These are phyloP conservation scores for Tenualosa ilisha DNA, from an alignment of 2,797 vertebrate species.

Conservation along the genomic window DNA sequence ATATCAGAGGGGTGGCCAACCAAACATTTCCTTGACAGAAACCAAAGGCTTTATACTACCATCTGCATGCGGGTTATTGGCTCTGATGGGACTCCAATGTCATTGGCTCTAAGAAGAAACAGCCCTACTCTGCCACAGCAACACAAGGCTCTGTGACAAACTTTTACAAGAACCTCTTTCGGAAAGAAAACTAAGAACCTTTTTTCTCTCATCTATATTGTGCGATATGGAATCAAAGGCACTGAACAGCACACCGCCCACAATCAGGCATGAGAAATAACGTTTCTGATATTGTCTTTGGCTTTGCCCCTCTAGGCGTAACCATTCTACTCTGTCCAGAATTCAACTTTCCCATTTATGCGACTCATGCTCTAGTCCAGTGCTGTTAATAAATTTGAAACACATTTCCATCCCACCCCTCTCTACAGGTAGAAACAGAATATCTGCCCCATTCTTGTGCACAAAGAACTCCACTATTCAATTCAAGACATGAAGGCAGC, in stretches of 20 bases:
- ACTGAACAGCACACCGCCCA: neutral
- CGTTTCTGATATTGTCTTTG: constrained; percentile 23
- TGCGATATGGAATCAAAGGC: constrained; percentile 19
- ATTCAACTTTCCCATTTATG: neutral
- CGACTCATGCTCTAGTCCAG: neutral
- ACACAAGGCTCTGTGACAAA: neutral
- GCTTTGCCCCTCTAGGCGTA: neutral
- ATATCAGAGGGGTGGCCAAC: constrained; percentile 28
- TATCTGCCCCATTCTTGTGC: neutral
- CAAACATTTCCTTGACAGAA: constrained; percentile 32
- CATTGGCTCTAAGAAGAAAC: constrained; percentile 30
- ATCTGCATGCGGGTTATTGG: constrained; percentile 10
- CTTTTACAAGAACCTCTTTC: constrained; percentile 7
- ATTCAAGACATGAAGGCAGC: neutral
- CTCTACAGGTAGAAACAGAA: neutral
- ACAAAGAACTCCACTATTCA: neutral
- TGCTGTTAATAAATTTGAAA: constrained; percentile 9
- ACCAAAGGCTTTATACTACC: constrained; percentile 22
- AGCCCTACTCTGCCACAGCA: neutral
- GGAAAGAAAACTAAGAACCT: neutral
- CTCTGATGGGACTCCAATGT: constrained; percentile 21
- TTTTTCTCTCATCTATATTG: constrained; percentile 1
- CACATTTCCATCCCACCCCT: constrained; percentile 18
- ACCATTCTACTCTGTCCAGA: neutral
- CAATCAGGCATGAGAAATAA: constrained; percentile 20